Evolutionary conservation across 1,140 invertebrate genomes (phyloP).

Genomic region (Aphaenogaster rudis): DNA sequence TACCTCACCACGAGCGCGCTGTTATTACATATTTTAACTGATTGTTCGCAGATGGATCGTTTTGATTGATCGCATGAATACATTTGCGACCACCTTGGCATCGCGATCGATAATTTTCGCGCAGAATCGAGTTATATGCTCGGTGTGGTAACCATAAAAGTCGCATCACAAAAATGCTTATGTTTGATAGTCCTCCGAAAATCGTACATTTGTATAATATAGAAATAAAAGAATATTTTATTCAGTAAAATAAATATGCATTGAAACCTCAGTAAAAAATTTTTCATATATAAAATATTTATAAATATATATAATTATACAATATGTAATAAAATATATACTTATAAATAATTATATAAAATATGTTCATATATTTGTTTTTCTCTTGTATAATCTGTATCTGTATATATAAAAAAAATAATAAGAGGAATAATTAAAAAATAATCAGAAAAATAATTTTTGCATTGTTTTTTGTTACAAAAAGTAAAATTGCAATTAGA

Average conservation of each 20-base stretch:
- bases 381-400: too few species aligned
- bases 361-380: too few species aligned
- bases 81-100: conserved; percentile 39
- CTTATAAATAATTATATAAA: too few species aligned
- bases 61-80: conserved; percentile 75
- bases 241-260: not conserved
- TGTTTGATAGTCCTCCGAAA: not conserved
- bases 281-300: too few species aligned
- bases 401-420: too few species aligned
- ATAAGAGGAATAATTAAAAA: too few species aligned
- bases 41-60: conserved; percentile 81
- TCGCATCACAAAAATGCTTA: conserved; percentile 3
- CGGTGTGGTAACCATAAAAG: conserved; percentile 63
- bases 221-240: not conserved
- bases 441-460: too few species aligned
- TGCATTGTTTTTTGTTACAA: too few species aligned
- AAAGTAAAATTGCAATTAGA: too few species aligned
- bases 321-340: too few species aligned
- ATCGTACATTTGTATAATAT: not conserved
- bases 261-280: not conserved
- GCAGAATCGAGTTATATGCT: conserved; percentile 33
- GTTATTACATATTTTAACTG: conserved; percentile 85
- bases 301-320: too few species aligned
- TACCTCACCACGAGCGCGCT: conserved; percentile 85
- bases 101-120: conserved; percentile 62